A percentile compares a stretch with the other conserved stretches of the same genome.
phyloP scores from a whole-genome alignment of 2,888 invertebrate genomes.

The Helicoverpa assulta region DNA sequence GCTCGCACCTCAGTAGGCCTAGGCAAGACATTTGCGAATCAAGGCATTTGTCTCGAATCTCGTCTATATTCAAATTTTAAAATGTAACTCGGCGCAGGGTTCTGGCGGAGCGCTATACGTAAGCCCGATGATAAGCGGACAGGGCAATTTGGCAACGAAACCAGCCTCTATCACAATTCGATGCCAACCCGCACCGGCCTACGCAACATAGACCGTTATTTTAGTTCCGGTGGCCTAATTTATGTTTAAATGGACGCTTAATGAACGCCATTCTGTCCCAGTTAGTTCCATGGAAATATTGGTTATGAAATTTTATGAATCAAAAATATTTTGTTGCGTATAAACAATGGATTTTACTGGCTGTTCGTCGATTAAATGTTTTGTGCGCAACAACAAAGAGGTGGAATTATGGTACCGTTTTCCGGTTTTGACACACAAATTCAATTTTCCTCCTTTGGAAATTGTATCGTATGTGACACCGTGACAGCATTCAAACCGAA shows the following conservation, averaged over 20 bases:
- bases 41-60: conserved; percentile 54
- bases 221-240: conserved; percentile 81
- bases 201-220: conserved; percentile 75
- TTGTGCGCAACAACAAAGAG: conserved; percentile 42
- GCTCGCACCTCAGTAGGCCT: conserved; percentile 13
- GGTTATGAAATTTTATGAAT: conserved; percentile 57
- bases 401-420: conserved; percentile 44
- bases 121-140: conserved; percentile 87
- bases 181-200: conserved; percentile 81
- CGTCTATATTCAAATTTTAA: conserved; percentile 71
- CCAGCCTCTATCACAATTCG: conserved; percentile 78
- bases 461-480: conserved; percentile 40
- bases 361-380: conserved; percentile 37
- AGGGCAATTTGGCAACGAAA: conserved; percentile 86
- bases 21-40: conserved; percentile 39
- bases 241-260: conserved; percentile 77
- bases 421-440: conserved; percentile 34
- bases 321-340: conserved; percentile 46
- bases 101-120: conserved; percentile 65
- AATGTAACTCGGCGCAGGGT: conserved; percentile 58
- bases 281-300: conserved; percentile 62
- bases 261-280: conserved; percentile 65
- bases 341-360: conserved; percentile 40
- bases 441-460: conserved; percentile 39
- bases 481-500: conserved; percentile 45